Evolutionary conservation across 2,888 invertebrate genomes (phyloP).

Genomic region (Xestia rhomboidea): DNA sequence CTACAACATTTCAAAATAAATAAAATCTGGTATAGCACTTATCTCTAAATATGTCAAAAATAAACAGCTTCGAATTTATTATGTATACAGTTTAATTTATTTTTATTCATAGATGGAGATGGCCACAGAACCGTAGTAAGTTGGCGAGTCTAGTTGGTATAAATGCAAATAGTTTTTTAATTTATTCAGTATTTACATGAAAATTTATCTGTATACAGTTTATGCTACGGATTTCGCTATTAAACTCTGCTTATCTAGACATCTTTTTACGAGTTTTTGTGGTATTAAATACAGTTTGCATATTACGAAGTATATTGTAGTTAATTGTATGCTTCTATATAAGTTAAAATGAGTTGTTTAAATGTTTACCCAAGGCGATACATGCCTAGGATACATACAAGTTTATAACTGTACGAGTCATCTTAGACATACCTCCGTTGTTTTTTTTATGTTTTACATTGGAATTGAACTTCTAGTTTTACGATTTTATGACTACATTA

Average conservation of each 20-base stretch:
- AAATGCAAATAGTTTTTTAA: conserved; percentile 21
- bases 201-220: conserved; percentile 11
- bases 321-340: neutral
- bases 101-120: conserved; percentile 7
- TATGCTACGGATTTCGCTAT: conserved; percentile 22
- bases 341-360: neutral
- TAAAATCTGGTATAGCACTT: neutral
- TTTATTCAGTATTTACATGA: conserved; percentile 22
- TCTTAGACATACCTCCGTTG: neutral
- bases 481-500: neutral
- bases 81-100: conserved; percentile 18
- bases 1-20: neutral
- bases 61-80: conserved; percentile 10
- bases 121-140: neutral
- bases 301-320: neutral
- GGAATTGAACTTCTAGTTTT: too few species aligned
- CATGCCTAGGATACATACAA: neutral
- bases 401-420: neutral
- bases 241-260: conserved; percentile 15
- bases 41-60: conserved; percentile 28
- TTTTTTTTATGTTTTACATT: neutral
- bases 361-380: neutral
- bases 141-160: neutral
- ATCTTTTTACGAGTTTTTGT: conserved; percentile 23
- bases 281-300: neutral